Evolutionary conservation across 2,888 invertebrate species (phyloP).

Genomic region (Fragum sueziense): DNA sequence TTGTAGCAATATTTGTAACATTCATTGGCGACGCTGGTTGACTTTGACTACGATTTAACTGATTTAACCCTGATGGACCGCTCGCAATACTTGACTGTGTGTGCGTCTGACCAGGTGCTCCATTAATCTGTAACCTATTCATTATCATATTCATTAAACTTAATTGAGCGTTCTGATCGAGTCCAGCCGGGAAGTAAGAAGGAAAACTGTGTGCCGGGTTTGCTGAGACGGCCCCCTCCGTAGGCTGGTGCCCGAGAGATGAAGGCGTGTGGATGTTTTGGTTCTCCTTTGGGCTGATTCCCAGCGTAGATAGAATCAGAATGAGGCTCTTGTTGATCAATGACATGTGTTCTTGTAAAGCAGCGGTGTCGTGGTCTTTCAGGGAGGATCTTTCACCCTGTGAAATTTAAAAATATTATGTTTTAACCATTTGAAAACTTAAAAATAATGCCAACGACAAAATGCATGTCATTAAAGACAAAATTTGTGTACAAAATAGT

Average conservation of each 20-base stretch:
- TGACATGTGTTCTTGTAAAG: slow-evolving; percentile 44
- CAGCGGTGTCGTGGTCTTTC: slow-evolving; percentile 36
- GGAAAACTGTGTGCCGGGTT: slow-evolving; percentile 47
- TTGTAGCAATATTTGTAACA: neutral
- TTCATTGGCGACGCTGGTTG: neutral
- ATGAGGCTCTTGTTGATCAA: slow-evolving; percentile 45
- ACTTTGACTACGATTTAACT: slow-evolving; percentile 15
- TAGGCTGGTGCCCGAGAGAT: slow-evolving; percentile 45
- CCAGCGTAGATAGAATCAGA: slow-evolving; percentile 30
- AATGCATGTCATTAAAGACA: too few species aligned
- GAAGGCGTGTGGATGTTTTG: slow-evolving; percentile 41
- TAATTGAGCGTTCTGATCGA: neutral
- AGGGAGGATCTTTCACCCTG: slow-evolving; percentile 46
- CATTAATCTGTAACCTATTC: neutral
- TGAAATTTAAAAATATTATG: too few species aligned
- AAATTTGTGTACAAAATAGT: too few species aligned
- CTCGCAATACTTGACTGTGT: neutral
- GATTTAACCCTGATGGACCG: slow-evolving; percentile 1
- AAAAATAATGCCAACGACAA: too few species aligned
- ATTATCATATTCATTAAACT: slow-evolving; percentile 3
- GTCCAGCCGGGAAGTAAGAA: neutral
- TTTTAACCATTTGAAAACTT: too few species aligned
- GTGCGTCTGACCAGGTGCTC: neutral
- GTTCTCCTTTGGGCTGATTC: slow-evolving; percentile 30
- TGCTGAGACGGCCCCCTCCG: slow-evolving; percentile 26